Base-by-base conservation (phyloP, 2,888 invertebrate genomes). In the Carterocephalus palaemon region DNA sequence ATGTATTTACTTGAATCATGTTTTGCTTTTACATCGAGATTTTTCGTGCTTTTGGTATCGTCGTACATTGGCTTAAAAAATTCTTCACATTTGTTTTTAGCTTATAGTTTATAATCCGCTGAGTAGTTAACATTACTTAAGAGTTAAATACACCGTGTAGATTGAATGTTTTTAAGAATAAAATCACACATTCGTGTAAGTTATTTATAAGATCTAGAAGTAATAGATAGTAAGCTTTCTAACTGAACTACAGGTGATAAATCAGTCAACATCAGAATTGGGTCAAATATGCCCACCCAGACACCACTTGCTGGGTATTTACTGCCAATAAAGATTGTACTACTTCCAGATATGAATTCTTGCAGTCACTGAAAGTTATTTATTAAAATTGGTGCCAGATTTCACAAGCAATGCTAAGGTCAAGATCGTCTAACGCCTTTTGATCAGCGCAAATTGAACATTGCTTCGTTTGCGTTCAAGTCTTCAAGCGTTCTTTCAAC, bases 381-480 rank as follows among this genome's bases (percentile, higher is more conserved):
- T 37, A 10, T 20, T 20, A 28, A 28, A 43, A 43, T 42, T 28
- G 42, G 28, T 31, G 29, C 34, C 58, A 62, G 62, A 65, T 67
- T 64, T 56, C 57, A 51, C 46, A 59, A 56, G 46, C 56, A 59
- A 53, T 59, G 56, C 51, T 58, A 57, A 60, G 73, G 72, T 78
- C 78, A 72, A 64, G 68, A 64, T 67, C 62, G 59, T 50, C 54
- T 54, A 59, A 66, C 65, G 59, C 60, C 61, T 65, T 59, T 67
- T 74, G 70, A 80, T 80, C 76, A 73, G 61, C 59, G 59, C 62
- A 67, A 75, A 80, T 80, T 77, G 71, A 56, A 57, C 59, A 57
- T 61, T 60, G 59, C 51, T 52, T 54, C 49, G 46, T 49, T 54
- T 52, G 48, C 57, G 47, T 37, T 36, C 48, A 2, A 36, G 36